Evolutionary conservation across 2,113 vertebrate genomes (phyloP).

Genomic region (Columba janthina): DNA sequence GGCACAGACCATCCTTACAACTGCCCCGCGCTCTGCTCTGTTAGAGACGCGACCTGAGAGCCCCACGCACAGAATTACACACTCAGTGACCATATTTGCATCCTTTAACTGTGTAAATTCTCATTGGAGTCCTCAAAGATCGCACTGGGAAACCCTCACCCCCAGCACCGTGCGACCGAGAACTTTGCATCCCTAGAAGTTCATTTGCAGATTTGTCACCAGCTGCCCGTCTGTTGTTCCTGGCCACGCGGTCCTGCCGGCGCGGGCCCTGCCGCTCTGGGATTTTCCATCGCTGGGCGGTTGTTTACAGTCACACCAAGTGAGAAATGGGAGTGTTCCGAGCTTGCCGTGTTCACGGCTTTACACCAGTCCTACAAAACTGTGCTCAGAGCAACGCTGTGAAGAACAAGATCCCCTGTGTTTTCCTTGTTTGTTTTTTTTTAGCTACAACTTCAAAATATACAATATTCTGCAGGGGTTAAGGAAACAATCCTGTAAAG

Average conservation of each 20-base stretch:
- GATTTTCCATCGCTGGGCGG: constrained; percentile 14
- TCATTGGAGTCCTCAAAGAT: background rate
- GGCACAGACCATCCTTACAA: background rate
- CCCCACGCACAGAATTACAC: background rate
- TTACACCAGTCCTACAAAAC: background rate
- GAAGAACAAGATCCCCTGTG: background rate
- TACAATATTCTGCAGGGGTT: background rate
- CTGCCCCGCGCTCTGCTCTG: accelerated
- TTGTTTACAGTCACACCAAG: constrained; percentile 24
- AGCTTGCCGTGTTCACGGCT: background rate
- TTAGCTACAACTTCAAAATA: background rate
- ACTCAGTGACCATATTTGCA: background rate
- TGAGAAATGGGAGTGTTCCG: background rate
- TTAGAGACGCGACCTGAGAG: background rate
- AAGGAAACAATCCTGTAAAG: background rate
- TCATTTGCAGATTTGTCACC: background rate
- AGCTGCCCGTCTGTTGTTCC: background rate
- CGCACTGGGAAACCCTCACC: background rate
- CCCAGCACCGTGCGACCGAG: background rate
- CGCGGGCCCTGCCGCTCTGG: background rate
- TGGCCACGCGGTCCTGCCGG: background rate
- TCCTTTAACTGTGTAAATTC: background rate
- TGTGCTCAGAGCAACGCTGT: background rate
- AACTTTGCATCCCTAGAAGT: background rate
- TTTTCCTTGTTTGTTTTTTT: background rate